Conservation (phyloP, 2,888 invertebrate species). For the Cecidostiba fungosa region DNA sequence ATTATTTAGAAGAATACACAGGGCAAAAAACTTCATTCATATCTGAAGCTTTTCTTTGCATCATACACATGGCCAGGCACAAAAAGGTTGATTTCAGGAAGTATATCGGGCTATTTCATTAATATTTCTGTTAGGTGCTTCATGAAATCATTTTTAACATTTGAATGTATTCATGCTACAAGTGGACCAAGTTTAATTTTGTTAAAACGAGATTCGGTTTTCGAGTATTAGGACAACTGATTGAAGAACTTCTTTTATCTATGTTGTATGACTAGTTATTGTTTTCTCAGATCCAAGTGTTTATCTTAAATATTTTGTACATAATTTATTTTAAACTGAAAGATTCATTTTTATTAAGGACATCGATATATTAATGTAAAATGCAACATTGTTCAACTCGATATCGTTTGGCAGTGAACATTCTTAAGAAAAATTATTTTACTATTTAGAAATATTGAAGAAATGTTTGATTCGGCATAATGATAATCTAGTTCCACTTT, state of each 20-base stretch:
- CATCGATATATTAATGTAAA: constrained; percentile 41
- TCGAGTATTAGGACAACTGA: constrained; percentile 22
- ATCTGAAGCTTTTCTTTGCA: constrained; percentile 41
- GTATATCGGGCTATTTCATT: constrained; percentile 56
- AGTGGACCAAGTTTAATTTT: constrained; percentile 59
- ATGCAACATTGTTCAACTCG: constrained; percentile 53
- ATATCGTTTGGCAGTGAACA: constrained; percentile 61
- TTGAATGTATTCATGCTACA: constrained; percentile 56
- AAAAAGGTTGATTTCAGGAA: constrained; percentile 64
- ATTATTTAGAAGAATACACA: constrained; percentile 54
- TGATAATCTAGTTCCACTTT: constrained; percentile 65
- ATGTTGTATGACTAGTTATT: constrained; percentile 26
- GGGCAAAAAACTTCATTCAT: constrained; percentile 52
- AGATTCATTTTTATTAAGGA: constrained; percentile 28
- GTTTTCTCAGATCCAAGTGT: constrained; percentile 37
- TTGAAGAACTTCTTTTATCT: constrained; percentile 29
- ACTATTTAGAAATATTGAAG: constrained; percentile 44
- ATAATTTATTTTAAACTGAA: constrained; percentile 37
- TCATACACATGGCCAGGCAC: constrained; percentile 63
- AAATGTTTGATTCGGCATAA: constrained; percentile 51
- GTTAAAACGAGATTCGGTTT: constrained; percentile 43
- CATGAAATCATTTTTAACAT: constrained; percentile 46
- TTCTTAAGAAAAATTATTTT: constrained; percentile 51
- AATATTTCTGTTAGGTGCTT: constrained; percentile 28
- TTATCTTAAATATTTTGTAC: constrained; percentile 46